A percentile compares a stretch with the other conserved stretches of the same genome.
Evolutionary conservation across 2,888 invertebrate genomes (phyloP).

Genomic region (Poecilobothrus nobilitatus): DNA sequence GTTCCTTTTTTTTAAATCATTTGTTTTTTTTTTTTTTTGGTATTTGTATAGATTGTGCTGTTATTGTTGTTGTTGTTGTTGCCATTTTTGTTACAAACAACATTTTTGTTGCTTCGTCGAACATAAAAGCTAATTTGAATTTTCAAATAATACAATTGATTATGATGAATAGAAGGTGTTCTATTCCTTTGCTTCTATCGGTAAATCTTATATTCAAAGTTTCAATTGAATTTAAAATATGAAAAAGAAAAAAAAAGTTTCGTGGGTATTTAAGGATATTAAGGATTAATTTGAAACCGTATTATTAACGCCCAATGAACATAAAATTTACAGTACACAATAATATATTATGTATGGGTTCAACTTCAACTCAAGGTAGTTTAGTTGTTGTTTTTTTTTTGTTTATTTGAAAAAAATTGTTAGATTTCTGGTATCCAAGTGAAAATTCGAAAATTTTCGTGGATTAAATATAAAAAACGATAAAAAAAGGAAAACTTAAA

Average conservation of each 20-base stretch:
- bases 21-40: no score
- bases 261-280: not conserved
- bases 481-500: not conserved
- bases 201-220: no score
- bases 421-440: not conserved
- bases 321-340: not conserved
- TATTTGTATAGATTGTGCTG: not conserved
- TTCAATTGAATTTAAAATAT: not conserved
- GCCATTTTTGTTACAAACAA: not conserved
- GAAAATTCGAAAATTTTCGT: not conserved
- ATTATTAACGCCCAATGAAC: not conserved
- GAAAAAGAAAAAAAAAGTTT: not conserved
- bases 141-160: not conserved
- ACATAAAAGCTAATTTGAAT: slow-evolving; percentile 6
- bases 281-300: not conserved
- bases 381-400: no score
- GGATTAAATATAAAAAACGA: no score
- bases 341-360: not conserved
- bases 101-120: slow-evolving; percentile 1
- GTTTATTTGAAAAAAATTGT: not conserved
- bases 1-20: not conserved
- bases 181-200: not conserved
- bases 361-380: no score
- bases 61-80: not conserved
- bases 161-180: slow-evolving; percentile 4